Base-by-base conservation (phyloP, 92 coral and sea anemone species). In the Pocillopora meandrina region DNA sequence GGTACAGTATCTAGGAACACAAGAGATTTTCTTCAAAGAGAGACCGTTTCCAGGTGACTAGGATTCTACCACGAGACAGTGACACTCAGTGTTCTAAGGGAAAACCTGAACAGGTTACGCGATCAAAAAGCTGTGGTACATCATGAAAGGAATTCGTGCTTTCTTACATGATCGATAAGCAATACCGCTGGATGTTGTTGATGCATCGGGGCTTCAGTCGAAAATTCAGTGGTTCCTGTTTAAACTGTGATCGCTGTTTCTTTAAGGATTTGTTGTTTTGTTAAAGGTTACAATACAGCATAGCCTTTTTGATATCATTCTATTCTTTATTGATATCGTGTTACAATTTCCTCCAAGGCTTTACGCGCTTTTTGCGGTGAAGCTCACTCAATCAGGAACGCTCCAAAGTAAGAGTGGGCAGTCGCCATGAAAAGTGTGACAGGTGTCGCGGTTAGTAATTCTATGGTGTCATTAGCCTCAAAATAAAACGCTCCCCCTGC, bases 71-170 rank as follows among this genome's bases (percentile, higher is more conserved):
- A 33, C 75, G 65, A 34, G 21, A 26, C 10, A 8, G 10, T 23
- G 42, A 47, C 18, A 21, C 84, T 23, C 26, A 69, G 35, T 2
- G 68, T 33, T 12, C 34, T 10, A 67, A 80, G 58, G 84, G 58
- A 80, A 69, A 10, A 34, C 67, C 84, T 17, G 57, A 65, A 33
- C 60, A 80, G 6, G 68, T 80, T 19, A 26, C 49, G 16, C 75
- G 66, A 57, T 80, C 84, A 23, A 73, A 80, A 80, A 80, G 84
- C 58, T 80, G 84, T 65, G 35, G 15, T 49, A 72, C 68, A 10
- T 42, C 56, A 21, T 65, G 56, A 56, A 67, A n/a, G 2, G 26
- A 23, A 23, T 0, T 23, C 26, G 26, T 23, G 26, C 26, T 23
- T 23, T 23, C 26, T 23, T 23, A 23, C 26, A 23, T 23, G 26